Conservation (phyloP, 2,888 invertebrate genomes). For the Aquatica leii region DNA sequence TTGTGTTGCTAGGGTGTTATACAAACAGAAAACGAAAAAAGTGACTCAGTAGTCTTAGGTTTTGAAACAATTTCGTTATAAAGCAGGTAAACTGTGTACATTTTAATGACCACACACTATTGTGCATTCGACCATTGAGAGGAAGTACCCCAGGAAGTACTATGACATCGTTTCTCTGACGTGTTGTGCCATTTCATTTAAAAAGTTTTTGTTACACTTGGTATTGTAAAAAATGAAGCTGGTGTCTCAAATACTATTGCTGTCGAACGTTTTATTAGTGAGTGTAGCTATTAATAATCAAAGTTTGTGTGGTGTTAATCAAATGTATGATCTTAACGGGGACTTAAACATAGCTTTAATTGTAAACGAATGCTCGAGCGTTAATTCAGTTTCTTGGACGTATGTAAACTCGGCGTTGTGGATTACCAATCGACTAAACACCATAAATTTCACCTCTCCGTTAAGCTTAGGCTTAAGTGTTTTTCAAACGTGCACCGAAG, state of each 20-base stretch:
- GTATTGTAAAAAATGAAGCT: not conserved
- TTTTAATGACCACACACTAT: conserved; percentile 24
- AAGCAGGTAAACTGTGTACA: not conserved
- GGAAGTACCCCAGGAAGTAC: conserved; percentile 37
- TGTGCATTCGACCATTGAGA: conserved; percentile 34
- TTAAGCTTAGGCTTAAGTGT: conserved; percentile 50
- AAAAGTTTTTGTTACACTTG: conserved; percentile 12
- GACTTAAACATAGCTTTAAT: conserved; percentile 52
- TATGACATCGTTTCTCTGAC: conserved; percentile 21
- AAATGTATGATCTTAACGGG: conserved; percentile 44
- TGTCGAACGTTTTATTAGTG: no score
- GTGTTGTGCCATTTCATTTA: conserved; percentile 6
- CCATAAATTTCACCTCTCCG: conserved; percentile 45
- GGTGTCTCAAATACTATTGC: no score
- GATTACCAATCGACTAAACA: conserved; percentile 53
- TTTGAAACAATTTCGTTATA: conserved; percentile 2
- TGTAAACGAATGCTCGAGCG: conserved; percentile 48
- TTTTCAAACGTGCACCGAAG: conserved; percentile 50
- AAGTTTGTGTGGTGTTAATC: conserved; percentile 23
- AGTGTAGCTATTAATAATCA: conserved; percentile 11
- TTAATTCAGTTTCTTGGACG: conserved; percentile 43
- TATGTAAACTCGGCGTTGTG: conserved; percentile 53
- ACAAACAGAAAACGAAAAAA: conserved; percentile 23
- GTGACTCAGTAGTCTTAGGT: conserved; percentile 23
- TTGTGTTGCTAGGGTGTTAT: conserved; percentile 35